Percentiles rank a stretch among this genome's conserved stretches.
These are phyloP conservation scores for Pristionchus pacificus DNA, from an alignment of 1,140 invertebrate species.

Conservation along the genomic window DNA sequence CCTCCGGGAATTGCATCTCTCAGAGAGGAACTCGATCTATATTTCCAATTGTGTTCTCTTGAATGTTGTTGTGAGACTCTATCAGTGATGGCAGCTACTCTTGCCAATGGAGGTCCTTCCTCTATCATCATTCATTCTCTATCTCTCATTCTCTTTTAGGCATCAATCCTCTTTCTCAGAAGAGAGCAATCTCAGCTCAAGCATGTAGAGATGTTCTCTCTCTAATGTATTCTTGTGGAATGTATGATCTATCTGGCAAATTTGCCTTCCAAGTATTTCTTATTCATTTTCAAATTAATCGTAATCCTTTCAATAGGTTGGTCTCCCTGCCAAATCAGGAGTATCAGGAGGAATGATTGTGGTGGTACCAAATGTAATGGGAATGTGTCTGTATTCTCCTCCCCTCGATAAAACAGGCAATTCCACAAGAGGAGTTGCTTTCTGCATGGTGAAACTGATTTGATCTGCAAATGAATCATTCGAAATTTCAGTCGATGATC, in stretches of 20 bases:
- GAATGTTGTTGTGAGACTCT: conserved; percentile 86
- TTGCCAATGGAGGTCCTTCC: conserved; percentile 78
- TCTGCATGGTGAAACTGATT: conserved; percentile 67
- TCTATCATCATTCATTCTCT: neutral
- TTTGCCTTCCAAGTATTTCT: conserved; percentile 82
- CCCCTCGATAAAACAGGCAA: conserved; percentile 82
- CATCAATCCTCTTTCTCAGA: conserved; percentile 89
- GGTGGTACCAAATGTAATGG: conserved; percentile 94
- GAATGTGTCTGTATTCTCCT: conserved; percentile 89
- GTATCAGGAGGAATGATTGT: conserved; percentile 87
- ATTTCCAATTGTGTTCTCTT: conserved; percentile 93
- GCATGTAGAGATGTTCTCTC: conserved; percentile 64
- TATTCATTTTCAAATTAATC: neutral
- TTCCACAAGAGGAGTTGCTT: conserved; percentile 81
- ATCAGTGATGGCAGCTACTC: conserved; percentile 84
- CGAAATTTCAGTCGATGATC: conserved; percentile 70
- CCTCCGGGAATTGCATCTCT: conserved; percentile 23
- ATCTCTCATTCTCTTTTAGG: conserved; percentile 56
- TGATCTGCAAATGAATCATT: conserved; percentile 1
- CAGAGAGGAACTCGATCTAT: conserved; percentile 89
- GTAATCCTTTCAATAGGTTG: conserved; percentile 68
- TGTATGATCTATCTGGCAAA: conserved; percentile 94
- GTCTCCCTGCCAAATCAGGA: conserved; percentile 91
- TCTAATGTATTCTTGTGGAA: conserved; percentile 94
- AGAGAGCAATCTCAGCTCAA: conserved; percentile 68